Evolutionary conservation across 2,888 invertebrate species (phyloP).

Genomic region (Pristionchus mayeri): DNA sequence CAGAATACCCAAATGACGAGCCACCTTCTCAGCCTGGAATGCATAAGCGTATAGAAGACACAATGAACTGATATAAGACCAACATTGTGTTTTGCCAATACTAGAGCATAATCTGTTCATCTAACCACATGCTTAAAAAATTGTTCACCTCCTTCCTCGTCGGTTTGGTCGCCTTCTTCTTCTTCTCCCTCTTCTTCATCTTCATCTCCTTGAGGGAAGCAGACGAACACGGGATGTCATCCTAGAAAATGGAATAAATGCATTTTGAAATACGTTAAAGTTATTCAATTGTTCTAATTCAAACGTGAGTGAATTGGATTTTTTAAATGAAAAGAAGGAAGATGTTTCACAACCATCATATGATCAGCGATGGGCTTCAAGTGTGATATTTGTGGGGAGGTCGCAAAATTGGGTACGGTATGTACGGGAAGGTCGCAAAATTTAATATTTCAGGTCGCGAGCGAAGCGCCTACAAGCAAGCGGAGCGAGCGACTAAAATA

Average conservation of each 20-base stretch:
- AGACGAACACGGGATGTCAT: slow-evolving; percentile 35
- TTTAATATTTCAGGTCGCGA: too few relatives aligned
- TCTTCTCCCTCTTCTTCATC: not conserved
- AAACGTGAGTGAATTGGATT: too few relatives aligned
- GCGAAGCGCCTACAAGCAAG: too few relatives aligned
- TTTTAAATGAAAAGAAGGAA: too few relatives aligned
- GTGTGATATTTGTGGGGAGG: too few relatives aligned
- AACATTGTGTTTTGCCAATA: not conserved
- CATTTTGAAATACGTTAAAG: too few relatives aligned
- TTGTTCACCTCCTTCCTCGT: slow-evolving; percentile 31
- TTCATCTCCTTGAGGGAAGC: slow-evolving; percentile 13
- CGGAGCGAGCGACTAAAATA: too few relatives aligned
- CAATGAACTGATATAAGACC: not conserved
- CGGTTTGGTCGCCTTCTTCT: slow-evolving; percentile 1
- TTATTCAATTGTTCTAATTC: too few relatives aligned
- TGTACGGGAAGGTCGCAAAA: too few relatives aligned
- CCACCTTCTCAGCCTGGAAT: slow-evolving; percentile 52
- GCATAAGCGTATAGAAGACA: not conserved
- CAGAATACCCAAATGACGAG: slow-evolving; percentile 52
- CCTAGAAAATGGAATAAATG: not conserved
- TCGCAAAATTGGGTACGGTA: too few relatives aligned
- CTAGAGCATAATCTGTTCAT: not conserved
- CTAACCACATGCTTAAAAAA: not conserved
- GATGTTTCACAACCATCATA: too few relatives aligned
- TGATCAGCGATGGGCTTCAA: too few relatives aligned